Evolutionary conservation across 2,113 vertebrate genomes (phyloP).

Genomic region (Phalacrocorax carbo): DNA sequence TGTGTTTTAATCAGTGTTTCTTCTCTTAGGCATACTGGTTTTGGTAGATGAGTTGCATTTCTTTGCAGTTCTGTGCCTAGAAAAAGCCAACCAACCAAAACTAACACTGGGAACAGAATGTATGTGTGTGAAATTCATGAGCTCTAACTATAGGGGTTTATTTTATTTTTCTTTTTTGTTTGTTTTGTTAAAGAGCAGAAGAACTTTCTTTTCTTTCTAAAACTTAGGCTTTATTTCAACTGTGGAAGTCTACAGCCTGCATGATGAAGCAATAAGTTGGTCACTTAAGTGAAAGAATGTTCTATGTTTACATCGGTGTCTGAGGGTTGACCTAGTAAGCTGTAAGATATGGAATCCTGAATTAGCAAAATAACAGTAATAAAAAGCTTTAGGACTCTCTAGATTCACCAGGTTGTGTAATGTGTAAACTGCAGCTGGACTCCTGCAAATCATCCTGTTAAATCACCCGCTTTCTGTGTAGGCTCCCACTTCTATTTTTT

Average conservation of each 20-base stretch:
- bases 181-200: not conserved
- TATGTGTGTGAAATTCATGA: not conserved
- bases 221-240: not conserved
- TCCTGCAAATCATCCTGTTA: not conserved
- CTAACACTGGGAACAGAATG: not conserved
- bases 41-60: not conserved
- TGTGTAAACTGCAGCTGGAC: not conserved
- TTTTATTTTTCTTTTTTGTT: not conserved
- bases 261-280: not conserved
- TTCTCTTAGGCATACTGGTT: not conserved
- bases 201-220: not conserved
- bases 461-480: not conserved
- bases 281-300: not conserved
- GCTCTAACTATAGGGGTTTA: not conserved
- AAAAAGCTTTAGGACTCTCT: not conserved
- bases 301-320: not conserved
- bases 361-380: not conserved
- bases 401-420: not conserved
- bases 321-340: not conserved
- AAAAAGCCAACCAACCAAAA: not conserved
- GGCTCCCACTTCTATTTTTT: not conserved
- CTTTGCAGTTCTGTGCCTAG: not conserved
- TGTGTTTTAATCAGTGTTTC: not conserved
- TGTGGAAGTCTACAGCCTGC: not conserved
- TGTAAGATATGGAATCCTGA: not conserved